Conservation (phyloP, 2,113 vertebrate species). For the Python bivittatus region DNA sequence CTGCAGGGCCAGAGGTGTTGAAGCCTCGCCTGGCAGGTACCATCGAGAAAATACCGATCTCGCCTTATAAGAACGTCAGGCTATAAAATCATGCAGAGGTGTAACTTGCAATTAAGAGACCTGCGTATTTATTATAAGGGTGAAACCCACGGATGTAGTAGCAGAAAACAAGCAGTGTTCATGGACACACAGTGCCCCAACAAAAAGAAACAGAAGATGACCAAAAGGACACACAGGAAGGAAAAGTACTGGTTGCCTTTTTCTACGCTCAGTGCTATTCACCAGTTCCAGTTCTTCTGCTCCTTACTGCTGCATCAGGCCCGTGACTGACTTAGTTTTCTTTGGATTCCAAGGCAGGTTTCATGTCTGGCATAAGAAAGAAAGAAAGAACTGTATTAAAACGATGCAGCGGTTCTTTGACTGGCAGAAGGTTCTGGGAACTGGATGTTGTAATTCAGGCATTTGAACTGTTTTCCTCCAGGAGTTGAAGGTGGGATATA, state of each 20-base stretch:
- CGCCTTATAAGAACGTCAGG: background rate
- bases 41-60: background rate
- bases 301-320: no score
- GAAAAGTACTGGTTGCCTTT: background rate
- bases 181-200: no score
- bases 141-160: background rate
- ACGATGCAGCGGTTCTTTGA: background rate
- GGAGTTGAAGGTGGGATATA: background rate
- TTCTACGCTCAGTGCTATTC: background rate
- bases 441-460: background rate
- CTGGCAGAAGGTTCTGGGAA: background rate
- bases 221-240: background rate
- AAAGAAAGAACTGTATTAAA: slow-evolving; percentile 1
- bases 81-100: background rate
- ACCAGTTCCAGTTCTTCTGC: background rate
- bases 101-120: background rate
- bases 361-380: slow-evolving; percentile 23
- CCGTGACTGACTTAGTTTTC: slow-evolving; percentile 7
- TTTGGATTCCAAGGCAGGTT: background rate
- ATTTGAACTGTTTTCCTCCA: background rate
- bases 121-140: background rate
- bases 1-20: background rate
- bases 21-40: background rate
- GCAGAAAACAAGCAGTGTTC: background rate
- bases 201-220: background rate